Evolutionary conservation across 2,113 vertebrate genomes (phyloP), one percentile per base, ranked within the genome.

Genomic region (Xiphophorus hellerii): DNA sequence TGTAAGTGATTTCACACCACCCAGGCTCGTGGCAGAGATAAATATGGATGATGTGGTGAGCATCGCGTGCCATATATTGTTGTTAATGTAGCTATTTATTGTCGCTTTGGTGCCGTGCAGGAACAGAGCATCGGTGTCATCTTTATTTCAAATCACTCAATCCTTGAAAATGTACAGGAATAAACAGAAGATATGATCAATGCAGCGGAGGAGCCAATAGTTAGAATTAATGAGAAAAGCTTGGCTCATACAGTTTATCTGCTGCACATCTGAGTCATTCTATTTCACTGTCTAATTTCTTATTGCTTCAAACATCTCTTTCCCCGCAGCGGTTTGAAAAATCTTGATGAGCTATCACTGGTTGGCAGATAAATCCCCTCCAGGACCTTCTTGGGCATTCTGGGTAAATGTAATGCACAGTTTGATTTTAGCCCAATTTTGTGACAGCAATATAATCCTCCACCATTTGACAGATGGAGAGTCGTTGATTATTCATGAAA

Each of bases 261-360:
- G 78, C 87, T 77, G 86, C 77, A 82, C 89, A 91, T 94, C 90
- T 93, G 90, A 92, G 90, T 89, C 66, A 84, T 94, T 91, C 91
- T 94, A 92, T 93, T 94, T 93, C 90, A 89, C 87, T 88, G 90
- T 92, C 88, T 94, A 89, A 94, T 93, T 92, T 93, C 92, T 94
- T 92, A 91, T 87, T 91, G 81, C 85, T 75, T 83, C 76, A 87
- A 91, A 92, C 87, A 84, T 92, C 83, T 90, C 87, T 75, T 88
- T 89, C 88, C 88, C 89, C 15, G 58, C 78, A 83, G 89, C 80
- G 14, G 78, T 89, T 77, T 71, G 81, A 85, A 71, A 83, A 75
- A 69, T 77, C 89, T 84, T 67, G 69, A 91, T 81, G 78, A 89
- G 77, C 81, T 78, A 75, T 87, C 60, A 69, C 84, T 87, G 88